Conservation (phyloP, 2,113 vertebrate species). For the Noturus placidus region DNA sequence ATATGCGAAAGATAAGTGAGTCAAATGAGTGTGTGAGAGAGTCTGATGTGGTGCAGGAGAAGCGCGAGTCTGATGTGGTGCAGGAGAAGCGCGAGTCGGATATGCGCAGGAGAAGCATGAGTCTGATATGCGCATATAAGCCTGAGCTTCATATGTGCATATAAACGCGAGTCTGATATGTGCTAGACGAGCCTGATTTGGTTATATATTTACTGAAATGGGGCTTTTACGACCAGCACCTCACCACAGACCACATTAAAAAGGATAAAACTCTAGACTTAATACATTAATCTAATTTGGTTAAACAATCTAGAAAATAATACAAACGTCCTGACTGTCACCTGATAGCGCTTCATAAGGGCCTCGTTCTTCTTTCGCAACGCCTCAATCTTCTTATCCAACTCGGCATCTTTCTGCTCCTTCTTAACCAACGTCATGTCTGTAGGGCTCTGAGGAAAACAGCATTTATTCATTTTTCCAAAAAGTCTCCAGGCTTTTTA, state of each 20-base stretch:
- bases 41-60: not conserved
- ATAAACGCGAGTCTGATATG: not conserved
- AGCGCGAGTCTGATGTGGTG: not conserved
- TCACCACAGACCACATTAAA: not conserved
- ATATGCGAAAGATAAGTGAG: not conserved
- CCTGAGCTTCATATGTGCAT: not conserved
- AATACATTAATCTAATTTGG: not conserved
- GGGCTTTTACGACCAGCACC: too few relatives aligned
- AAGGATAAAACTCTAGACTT: not conserved
- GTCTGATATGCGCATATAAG: not conserved
- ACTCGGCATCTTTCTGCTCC: conserved; percentile 85
- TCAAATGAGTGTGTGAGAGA: not conserved
- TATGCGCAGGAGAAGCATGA: not conserved
- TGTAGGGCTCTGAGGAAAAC: conserved; percentile 68
- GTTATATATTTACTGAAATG: not conserved
- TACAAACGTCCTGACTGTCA: conserved; percentile 57
- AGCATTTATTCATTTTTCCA: not conserved
- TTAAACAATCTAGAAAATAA: not conserved
- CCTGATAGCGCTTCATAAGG: conserved; percentile 90
- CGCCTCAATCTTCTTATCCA: conserved; percentile 91
- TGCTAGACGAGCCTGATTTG: not conserved
- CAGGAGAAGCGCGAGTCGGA: not conserved
- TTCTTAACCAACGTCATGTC: conserved; percentile 79
- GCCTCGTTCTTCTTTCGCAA: conserved; percentile 92
- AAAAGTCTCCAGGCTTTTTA: not conserved